phyloP scores from a whole-genome alignment of 2,113 vertebrate genomes.

The Saccopteryx bilineata region DNA sequence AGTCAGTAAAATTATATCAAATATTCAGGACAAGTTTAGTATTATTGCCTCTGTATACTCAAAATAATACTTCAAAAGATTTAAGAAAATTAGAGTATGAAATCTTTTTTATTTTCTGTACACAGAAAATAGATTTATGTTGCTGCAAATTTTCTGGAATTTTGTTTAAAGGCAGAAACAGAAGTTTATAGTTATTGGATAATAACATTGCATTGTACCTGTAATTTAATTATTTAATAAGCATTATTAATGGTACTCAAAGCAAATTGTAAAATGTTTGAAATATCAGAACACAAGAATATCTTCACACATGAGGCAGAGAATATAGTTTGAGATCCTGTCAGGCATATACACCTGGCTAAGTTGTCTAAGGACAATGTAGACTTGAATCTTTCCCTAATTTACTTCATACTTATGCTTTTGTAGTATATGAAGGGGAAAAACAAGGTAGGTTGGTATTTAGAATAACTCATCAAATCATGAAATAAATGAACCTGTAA shows the following conservation, averaged over 20 bases:
- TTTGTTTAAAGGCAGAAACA: conserved; percentile 56
- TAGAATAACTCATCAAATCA: conserved; percentile 38
- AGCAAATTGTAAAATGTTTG: conserved; percentile 30
- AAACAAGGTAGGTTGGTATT: neutral
- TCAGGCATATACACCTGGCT: neutral
- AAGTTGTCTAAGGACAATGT: neutral
- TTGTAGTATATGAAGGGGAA: neutral
- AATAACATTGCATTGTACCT: conserved; percentile 7
- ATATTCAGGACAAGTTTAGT: conserved; percentile 51
- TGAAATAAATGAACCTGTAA: conserved; percentile 42
- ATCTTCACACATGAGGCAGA: neutral
- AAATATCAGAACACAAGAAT: neutral
- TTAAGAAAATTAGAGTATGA: conserved; percentile 1
- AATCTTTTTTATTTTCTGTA: conserved; percentile 40
- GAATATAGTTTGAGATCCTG: neutral
- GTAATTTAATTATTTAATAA: conserved; percentile 49
- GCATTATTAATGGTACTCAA: conserved; percentile 2
- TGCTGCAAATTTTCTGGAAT: conserved; percentile 31
- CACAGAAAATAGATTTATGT: conserved; percentile 25
- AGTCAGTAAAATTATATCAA: conserved; percentile 17
- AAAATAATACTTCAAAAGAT: conserved; percentile 39
- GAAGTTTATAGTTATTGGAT: conserved; percentile 11
- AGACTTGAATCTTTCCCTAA: conserved; percentile 34
- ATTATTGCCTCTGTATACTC: conserved; percentile 20
- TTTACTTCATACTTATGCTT: conserved; percentile 12